A percentile compares a stretch with the other conserved stretches of the same genome.
These are phyloP conservation scores for Platyura marginata DNA, from an alignment of 1,140 invertebrate species.

Conservation along the genomic window DNA sequence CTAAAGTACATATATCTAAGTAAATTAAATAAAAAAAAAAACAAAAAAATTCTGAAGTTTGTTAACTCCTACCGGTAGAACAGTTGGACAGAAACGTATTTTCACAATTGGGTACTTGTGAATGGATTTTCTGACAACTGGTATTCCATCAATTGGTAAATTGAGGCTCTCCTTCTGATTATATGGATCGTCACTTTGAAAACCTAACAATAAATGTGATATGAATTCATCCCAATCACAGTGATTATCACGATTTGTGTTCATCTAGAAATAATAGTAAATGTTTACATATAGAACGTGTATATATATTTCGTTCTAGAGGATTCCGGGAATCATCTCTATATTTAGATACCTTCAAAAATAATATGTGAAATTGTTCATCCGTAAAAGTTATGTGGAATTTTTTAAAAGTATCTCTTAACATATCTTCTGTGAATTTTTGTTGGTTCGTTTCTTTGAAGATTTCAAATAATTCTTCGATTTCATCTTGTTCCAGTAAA, in stretches of 20 bases:
- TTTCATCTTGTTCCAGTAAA: background rate
- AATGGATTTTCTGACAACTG: conserved; percentile 33
- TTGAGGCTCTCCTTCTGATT: conserved; percentile 33
- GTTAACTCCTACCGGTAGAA: background rate
- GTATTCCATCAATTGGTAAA: conserved; percentile 33
- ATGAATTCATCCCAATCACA: conserved; percentile 48
- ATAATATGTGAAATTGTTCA: background rate
- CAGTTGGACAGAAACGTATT: conserved; percentile 30
- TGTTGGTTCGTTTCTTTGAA: background rate
- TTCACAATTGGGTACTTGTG: conserved; percentile 39
- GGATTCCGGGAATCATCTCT: background rate
- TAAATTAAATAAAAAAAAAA: conserved; percentile 2
- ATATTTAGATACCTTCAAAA: background rate
- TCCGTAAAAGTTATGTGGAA: background rate
- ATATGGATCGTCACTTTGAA: conserved; percentile 36
- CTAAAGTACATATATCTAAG: conserved; percentile 10
- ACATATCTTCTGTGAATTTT: background rate
- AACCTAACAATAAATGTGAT: conserved; percentile 42
- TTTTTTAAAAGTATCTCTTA: background rate
- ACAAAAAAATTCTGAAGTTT: background rate
- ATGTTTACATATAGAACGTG: no score
- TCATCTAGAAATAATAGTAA: conserved; percentile 22
- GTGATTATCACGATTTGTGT: conserved; percentile 30
- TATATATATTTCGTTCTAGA: background rate
- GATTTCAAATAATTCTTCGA: background rate